Evolutionary conservation across 2,797 vertebrate species (phyloP), one percentile per base, ranked within the genome.

Genomic region (Muraenolepis orangiensis): DNA sequence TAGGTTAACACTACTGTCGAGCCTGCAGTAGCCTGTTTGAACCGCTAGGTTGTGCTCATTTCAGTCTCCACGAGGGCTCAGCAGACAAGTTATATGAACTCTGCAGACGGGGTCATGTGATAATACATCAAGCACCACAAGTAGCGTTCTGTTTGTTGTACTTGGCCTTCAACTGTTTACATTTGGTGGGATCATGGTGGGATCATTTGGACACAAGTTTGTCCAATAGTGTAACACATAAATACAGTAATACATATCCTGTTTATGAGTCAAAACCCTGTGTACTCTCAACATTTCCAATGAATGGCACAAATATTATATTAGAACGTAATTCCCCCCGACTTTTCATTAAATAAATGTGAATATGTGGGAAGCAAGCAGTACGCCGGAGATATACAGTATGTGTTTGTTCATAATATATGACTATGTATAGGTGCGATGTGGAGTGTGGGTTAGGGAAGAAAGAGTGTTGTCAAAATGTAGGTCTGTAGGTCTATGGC

Each of bases 41-140:
- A 85, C 84, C 85, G 84, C 76, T 85, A 87, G 88, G 84, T 83
- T 85, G 88, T 85, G 82, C 88, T 87, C 78, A 85, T 51, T 81
- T 88, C 81, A 87, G 71, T 90, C 85, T 86, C 78, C 66, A n/a
- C n/a, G n/a, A 71, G 76, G 82, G 77, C 67, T 82, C n/a, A 66
- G 20, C 20, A 10, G 51, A n/a, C 6, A 20, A 51, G 16, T 51
- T 51, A 51, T 5, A 20, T 20, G 42, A 51, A 51, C 42, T 51
- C 42, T 5, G 18, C 42, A 51, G 51, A n/a, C n/a, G n/a, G 51
- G 51, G 18, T 57, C 51, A 57, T 57, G 20, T n/a, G 51, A 57
- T 57, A 57, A 57, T 20, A n/a, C n/a, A n/a, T n/a, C n/a, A n/a
- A 57, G 51, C 51, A 57, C 51, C 23, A 57, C 40, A 42, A 42